phyloP scores from a whole-genome alignment of 2,113 vertebrate genomes.

The Helogale parvula region DNA sequence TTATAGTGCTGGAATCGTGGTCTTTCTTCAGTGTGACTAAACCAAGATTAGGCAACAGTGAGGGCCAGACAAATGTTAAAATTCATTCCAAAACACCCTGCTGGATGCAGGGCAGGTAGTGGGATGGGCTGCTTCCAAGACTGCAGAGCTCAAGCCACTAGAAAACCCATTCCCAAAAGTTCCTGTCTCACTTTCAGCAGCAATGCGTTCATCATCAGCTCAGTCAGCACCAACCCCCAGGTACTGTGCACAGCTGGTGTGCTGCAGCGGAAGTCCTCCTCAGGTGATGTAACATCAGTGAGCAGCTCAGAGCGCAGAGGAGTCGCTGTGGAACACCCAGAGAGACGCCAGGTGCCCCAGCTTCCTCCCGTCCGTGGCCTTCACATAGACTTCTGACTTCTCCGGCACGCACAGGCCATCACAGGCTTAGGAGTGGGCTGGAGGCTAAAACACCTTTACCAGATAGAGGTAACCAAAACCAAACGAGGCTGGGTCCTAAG shows the following conservation, averaged over 20 bases:
- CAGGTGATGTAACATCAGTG: conserved; percentile 57
- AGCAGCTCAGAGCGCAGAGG: conserved; percentile 73
- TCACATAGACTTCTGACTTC: conserved; percentile 62
- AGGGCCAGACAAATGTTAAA: not conserved
- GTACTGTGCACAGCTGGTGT: conserved; percentile 66
- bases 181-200: conserved; percentile 81
- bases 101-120: not conserved
- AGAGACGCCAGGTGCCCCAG: conserved; percentile 33
- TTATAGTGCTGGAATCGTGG: not conserved
- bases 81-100: conserved; percentile 39
- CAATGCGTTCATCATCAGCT: conserved; percentile 76
- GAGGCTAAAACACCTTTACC: not conserved
- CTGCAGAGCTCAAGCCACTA: conserved; percentile 45
- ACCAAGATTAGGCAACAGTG: not conserved
- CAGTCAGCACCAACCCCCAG: conserved; percentile 64
- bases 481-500: not conserved
- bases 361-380: conserved; percentile 70
- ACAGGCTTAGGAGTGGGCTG: not conserved
- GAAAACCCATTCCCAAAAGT: conserved; percentile 82
- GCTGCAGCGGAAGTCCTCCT: conserved; percentile 69
- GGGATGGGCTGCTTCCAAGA: not conserved
- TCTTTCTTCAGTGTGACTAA: conserved; percentile 31
- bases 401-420: not conserved
- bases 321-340: conserved; percentile 46
- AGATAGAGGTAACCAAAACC: not conserved